Percentiles rank a stretch among this genome's conserved stretches.
Evolutionary conservation across 2,797 vertebrate genomes (phyloP).

Genomic region (Channallabes apus): DNA sequence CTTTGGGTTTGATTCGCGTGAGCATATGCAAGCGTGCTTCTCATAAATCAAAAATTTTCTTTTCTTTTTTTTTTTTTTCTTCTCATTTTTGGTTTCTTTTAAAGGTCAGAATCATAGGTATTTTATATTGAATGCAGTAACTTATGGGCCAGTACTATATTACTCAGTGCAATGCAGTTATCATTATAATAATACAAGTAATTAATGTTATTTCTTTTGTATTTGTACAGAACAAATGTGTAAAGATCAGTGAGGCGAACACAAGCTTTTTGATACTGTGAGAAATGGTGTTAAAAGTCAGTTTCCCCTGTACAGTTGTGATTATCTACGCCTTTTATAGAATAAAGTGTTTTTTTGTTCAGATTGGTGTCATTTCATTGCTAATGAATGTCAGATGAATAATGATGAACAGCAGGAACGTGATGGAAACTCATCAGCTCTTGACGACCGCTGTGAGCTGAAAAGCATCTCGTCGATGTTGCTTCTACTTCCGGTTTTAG

Average conservation of each 20-base stretch:
- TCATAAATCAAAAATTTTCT: slow-evolving; percentile 60
- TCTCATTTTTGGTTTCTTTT: not conserved
- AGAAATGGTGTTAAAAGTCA: slow-evolving; percentile 80
- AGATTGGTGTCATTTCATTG: slow-evolving; percentile 51
- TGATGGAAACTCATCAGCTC: not conserved
- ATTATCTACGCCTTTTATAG: slow-evolving; percentile 79
- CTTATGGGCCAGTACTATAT: slow-evolving; percentile 83
- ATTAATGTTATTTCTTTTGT: slow-evolving; percentile 77
- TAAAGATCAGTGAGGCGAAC: slow-evolving; percentile 79
- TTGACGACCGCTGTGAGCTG: no score
- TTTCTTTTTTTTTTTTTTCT: not conserved
- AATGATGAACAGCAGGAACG: no score
- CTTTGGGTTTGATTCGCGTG: slow-evolving; percentile 46
- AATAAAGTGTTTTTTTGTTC: slow-evolving; percentile 82
- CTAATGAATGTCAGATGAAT: not conserved
- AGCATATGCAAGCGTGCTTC: slow-evolving; percentile 55
- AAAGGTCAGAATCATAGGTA: slow-evolving; percentile 65
- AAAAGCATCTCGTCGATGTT: no score
- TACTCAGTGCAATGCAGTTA: slow-evolving; percentile 86
- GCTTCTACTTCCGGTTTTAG: no score
- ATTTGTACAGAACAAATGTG: slow-evolving; percentile 84
- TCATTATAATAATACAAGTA: slow-evolving; percentile 74
- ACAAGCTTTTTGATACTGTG: slow-evolving; percentile 81
- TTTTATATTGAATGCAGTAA: slow-evolving; percentile 84
- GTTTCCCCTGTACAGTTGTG: slow-evolving; percentile 81